Conservation (phyloP, 2,113 vertebrate genomes). For the Leucopternis melanops region DNA sequence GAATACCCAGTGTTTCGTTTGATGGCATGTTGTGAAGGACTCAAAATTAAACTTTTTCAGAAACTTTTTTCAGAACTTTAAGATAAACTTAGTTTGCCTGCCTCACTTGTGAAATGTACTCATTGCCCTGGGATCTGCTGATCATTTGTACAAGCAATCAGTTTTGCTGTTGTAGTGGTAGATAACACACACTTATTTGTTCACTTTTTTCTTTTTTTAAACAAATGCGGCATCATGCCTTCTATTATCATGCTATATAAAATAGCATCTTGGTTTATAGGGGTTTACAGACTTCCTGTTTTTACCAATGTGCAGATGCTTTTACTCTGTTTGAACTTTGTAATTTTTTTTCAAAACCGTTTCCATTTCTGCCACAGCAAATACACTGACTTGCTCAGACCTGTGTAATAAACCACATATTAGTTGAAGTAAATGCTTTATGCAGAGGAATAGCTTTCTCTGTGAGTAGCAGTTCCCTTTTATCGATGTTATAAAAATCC, state of each 20-base stretch:
- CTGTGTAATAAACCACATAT: background rate
- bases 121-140: background rate
- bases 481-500: conserved; percentile 58
- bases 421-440: conserved; percentile 1
- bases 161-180: background rate
- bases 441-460: background rate
- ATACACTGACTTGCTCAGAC: background rate
- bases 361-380: background rate
- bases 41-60: background rate
- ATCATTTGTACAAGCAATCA: fast-evolving
- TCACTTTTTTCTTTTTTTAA: background rate
- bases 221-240: background rate
- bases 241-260: background rate
- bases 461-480: conserved; percentile 15
- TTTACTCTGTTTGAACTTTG: background rate
- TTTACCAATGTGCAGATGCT: background rate
- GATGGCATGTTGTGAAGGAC: background rate
- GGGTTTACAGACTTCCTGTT: conserved; percentile 24
- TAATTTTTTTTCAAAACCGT: background rate
- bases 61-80: background rate
- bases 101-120: background rate
- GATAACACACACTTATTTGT: no score
- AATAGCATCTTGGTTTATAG: background rate
- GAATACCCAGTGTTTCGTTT: background rate
- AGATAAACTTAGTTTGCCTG: fast-evolving